Evolutionary conservation across 2,797 vertebrate genomes (phyloP), one percentile per base, ranked within the genome.

Genomic region (Myoxocephalus aenaeus): DNA sequence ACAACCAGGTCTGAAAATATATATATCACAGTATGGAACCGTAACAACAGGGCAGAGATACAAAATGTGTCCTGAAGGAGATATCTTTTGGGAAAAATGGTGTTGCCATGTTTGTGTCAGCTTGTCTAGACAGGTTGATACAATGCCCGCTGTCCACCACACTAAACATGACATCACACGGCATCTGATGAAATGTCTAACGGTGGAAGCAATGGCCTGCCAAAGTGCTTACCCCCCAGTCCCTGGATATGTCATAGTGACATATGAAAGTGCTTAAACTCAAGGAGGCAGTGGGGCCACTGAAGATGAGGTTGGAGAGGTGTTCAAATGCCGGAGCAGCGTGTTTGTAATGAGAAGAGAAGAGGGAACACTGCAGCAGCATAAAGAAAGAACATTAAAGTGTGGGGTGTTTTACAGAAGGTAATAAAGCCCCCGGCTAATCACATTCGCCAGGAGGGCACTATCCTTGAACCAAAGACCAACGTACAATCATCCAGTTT

Each of bases 301-400:
- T 82, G 81, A 81, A 85, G 54, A 75, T 68, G 81, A 57, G 73
- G 81, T 53, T 70, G 68, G 51, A 82, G 81, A 92, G 83, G 75
- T 91, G 88, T 86, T 85, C 83, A 87, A 91, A 77, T 92, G 92
- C 92, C 91, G 80, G 79, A 81, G 82, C 89, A 92, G 93, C 89
- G 89, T 92, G 92, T 94, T 93, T 93, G 87, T 94, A 93, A 94
- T 94, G 92, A 92, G 89, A 80, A 54, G 77, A 85, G 77, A 81
- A 86, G 56, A 74, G 80, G 62, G 62, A 70, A 79, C 87, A 89
- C 83, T 92, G 91, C 92, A 91, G 92, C 89, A 74, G 76, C 82
- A 90, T 92, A 93, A 93, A 93, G 89, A 90, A 90, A 85, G 77
- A 79, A 87, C 93, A 95, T 95, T 93, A 94, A 93, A 92, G 92